These are phyloP conservation scores for Edolisoma coerulescens DNA, from an alignment of 2,113 vertebrate species.

Conservation along the genomic window DNA sequence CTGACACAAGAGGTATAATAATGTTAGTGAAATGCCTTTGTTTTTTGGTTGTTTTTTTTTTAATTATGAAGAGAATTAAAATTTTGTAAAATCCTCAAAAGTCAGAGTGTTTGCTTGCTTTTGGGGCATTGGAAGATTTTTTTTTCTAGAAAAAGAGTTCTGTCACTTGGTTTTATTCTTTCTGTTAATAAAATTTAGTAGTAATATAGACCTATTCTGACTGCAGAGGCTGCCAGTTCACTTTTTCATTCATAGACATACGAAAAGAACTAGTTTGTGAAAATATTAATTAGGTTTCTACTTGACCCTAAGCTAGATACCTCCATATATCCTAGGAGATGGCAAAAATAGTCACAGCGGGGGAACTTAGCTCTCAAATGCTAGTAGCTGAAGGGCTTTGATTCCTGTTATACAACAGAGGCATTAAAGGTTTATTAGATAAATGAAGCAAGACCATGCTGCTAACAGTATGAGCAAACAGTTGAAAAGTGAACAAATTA, in stretches of 20 bases:
- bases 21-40: not conserved
- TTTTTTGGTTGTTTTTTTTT: accelerated
- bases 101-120: not conserved
- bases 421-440: not conserved
- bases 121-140: not conserved
- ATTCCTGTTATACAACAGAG: not conserved
- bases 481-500: not conserved
- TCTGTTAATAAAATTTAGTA: not conserved
- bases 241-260: not conserved
- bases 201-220: not conserved
- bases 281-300: not conserved
- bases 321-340: not conserved
- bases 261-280: not conserved
- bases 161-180: not conserved
- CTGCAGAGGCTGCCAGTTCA: not conserved
- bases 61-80: accelerated
- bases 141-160: not conserved
- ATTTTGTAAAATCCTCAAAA: not conserved
- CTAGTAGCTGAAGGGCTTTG: not conserved
- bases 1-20: not conserved
- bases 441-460: not conserved
- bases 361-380: not conserved
- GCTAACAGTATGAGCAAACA: not conserved
- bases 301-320: not conserved
- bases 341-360: not conserved